These are phyloP conservation scores for Chalcosyrphus nemorum DNA, from an alignment of 2,888 invertebrate species.

Conservation along the genomic window DNA sequence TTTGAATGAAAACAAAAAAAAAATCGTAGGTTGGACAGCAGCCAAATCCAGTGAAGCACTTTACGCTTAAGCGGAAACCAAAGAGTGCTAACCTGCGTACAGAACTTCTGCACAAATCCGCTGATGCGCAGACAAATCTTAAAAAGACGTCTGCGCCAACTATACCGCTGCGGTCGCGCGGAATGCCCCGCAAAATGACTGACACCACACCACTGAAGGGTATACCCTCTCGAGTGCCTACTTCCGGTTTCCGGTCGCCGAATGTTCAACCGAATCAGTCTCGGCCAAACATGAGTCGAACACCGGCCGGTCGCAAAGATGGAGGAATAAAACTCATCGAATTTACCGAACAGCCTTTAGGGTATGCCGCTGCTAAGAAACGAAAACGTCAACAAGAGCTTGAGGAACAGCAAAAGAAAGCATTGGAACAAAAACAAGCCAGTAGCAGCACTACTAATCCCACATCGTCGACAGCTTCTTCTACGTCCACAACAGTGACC, in stretches of 20 bases:
- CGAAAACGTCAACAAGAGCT: slow-evolving; percentile 90
- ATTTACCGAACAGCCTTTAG: slow-evolving; percentile 95
- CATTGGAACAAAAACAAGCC: slow-evolving; percentile 83
- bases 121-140: slow-evolving; percentile 93
- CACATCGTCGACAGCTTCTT: slow-evolving; percentile 76
- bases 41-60: slow-evolving; percentile 94
- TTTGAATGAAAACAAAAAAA: no score
- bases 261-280: slow-evolving; percentile 81
- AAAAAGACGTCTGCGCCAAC: slow-evolving; percentile 94
- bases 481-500: slow-evolving; percentile 75
- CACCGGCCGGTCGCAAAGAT: slow-evolving; percentile 89
- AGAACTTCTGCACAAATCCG: slow-evolving; percentile 95
- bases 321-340: slow-evolving; percentile 97
- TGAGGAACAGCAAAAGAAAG: slow-evolving; percentile 86
- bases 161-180: slow-evolving; percentile 92
- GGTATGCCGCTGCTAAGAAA: slow-evolving; percentile 92
- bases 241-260: slow-evolving; percentile 85
- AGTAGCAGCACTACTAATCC: slow-evolving; percentile 78
- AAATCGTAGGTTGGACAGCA: slow-evolving; percentile 87
- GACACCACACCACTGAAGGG: slow-evolving; percentile 97
- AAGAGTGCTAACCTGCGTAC: slow-evolving; percentile 95
- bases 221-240: slow-evolving; percentile 91
- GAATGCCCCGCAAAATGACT: slow-evolving; percentile 98
- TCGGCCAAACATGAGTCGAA: slow-evolving; percentile 84
- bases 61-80: slow-evolving; percentile 95